Evolutionary conservation across 2,797 vertebrate genomes (phyloP), one percentile per base, ranked within the genome.

Genomic region (Atherinosoma microstoma): DNA sequence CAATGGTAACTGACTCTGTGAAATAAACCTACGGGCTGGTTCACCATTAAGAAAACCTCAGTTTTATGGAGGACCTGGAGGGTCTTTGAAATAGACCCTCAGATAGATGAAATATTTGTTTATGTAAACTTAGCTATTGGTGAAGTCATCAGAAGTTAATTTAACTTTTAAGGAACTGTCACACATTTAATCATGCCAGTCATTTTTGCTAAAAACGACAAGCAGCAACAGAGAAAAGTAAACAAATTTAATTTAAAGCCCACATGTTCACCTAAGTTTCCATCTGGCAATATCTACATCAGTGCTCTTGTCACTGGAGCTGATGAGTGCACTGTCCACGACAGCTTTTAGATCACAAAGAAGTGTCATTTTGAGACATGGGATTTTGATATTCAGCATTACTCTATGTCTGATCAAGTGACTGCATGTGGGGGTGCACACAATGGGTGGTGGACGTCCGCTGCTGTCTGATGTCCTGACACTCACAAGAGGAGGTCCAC

Each of bases 401-500:
- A 40, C 68, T 56, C n/a, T 64, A 34, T 65, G 69, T 79, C 75
- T 80, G 78, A 92, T 93, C 83, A 85, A 79, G 74, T 80, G 12
- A 78, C 1, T 32, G 42, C 8, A n/a, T 74, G 87, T 35, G 80
- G 71, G 82, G 88, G 76, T 24, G 71, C 67, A 32, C 82, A 18
- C 89, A 79, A 87, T 77, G 67, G 90, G 93, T 83, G 85, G 90
- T 80, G 62, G 78, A 60, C 82, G 66, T 81, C 64, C 67, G 58
- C 64, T 66, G 72, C 71, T 68, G 63, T 89, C 84, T 92, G 90
- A 93, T 91, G 89, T 88, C 75, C 75, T 83, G 82, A 88, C 89
- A 90, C 84, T 84, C 84, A 70, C 82, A 73, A 78, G 82, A 90
- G 47, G 87, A 89, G 47, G 76, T 82, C 78, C 74, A 83, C 49